Evolutionary conservation across 2,113 vertebrate species (phyloP).

Genomic region (Ceuthmochares aereus): DNA sequence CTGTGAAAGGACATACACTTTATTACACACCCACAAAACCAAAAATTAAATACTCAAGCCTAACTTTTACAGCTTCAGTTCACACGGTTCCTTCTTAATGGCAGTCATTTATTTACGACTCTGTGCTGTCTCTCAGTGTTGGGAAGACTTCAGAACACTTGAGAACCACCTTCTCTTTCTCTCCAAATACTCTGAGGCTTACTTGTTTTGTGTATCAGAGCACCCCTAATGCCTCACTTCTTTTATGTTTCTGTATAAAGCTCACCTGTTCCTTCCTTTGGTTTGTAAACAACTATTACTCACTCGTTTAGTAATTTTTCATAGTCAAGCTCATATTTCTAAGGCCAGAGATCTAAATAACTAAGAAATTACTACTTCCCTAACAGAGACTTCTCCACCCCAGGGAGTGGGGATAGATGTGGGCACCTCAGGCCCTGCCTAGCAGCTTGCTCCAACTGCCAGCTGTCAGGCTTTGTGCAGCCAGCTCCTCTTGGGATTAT

Average conservation of each 20-base stretch:
- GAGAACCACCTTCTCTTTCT: background rate
- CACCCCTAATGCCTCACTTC: background rate
- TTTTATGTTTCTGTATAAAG: background rate
- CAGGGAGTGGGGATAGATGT: fast-evolving
- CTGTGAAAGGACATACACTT: background rate
- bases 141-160: background rate
- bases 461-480: background rate
- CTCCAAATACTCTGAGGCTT: background rate
- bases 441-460: background rate
- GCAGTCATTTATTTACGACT: background rate
- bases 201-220: background rate
- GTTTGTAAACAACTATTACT: background rate
- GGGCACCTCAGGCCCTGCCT: background rate
- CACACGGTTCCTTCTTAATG: background rate
- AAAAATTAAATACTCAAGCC: background rate
- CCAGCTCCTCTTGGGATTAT: background rate
- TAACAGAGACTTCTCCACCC: background rate
- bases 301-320: background rate
- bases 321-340: background rate
- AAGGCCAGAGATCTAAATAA: background rate
- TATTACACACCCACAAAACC: background rate
- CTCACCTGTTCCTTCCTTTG: background rate
- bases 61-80: background rate
- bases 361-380: background rate
- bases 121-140: background rate